Evolutionary conservation across 1,140 invertebrate species (phyloP).

Genomic region (Ceratosolen solmsi): DNA sequence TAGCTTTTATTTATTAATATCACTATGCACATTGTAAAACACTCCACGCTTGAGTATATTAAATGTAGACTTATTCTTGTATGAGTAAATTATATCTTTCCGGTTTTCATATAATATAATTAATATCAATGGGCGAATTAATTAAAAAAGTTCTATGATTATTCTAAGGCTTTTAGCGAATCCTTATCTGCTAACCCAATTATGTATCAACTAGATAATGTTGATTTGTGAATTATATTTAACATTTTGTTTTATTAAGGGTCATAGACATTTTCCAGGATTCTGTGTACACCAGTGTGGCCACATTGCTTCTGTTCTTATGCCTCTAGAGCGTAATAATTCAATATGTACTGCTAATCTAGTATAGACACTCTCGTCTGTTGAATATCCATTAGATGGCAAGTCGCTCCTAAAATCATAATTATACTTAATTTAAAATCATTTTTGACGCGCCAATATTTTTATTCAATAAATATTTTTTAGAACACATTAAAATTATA

Average conservation of each 20-base stretch:
- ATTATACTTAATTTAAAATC: constrained; percentile 6
- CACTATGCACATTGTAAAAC: neutral
- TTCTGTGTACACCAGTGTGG: constrained; percentile 84
- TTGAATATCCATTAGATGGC: constrained; percentile 63
- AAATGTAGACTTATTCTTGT: too few species aligned
- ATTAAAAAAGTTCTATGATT: neutral
- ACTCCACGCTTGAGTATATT: neutral
- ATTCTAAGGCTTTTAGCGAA: neutral
- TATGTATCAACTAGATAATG: neutral
- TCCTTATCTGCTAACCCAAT: too few species aligned
- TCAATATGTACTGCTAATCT: constrained; percentile 79
- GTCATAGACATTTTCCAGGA: constrained; percentile 80
- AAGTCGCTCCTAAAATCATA: constrained; percentile 65
- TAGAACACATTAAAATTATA: too few species aligned
- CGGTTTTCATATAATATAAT: neutral
- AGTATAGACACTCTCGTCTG: constrained; percentile 78
- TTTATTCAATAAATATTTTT: too few species aligned
- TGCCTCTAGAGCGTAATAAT: constrained; percentile 76
- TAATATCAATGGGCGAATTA: neutral
- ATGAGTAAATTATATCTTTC: too few species aligned
- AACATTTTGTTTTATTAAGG: constrained; percentile 51
- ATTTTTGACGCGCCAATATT: too few species aligned
- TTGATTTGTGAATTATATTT: neutral
- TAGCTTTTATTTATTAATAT: neutral
- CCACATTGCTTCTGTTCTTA: constrained; percentile 81